Conservation (phyloP, 2,797 vertebrate genomes). For the Selene dorsalis region DNA sequence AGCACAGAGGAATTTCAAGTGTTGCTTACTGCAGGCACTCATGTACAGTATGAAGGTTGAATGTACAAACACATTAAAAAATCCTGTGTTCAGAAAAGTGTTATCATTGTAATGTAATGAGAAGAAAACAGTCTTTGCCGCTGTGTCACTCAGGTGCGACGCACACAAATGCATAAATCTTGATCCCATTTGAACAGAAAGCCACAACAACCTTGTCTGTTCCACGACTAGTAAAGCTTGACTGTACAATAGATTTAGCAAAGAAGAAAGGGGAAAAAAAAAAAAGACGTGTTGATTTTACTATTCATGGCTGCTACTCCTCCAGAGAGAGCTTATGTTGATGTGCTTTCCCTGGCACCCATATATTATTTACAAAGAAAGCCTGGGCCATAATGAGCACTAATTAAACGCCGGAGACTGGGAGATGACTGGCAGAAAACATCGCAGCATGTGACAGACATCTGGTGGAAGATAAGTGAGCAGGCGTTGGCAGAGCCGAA, state of each 20-base stretch:
- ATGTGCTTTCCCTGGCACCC: slow-evolving; percentile 71
- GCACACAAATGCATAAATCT: slow-evolving; percentile 9
- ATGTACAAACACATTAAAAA: slow-evolving; percentile 33
- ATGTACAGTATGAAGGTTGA: slow-evolving; percentile 22
- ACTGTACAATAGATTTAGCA: slow-evolving; percentile 60
- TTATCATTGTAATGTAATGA: slow-evolving; percentile 27
- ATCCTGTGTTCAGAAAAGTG: slow-evolving; percentile 20
- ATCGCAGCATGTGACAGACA: slow-evolving; percentile 79
- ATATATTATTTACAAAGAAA: slow-evolving; percentile 84
- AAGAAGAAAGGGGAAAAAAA: neutral
- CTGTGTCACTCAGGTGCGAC: slow-evolving; percentile 10
- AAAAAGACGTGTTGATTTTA: slow-evolving; percentile 64
- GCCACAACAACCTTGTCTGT: slow-evolving; percentile 35
- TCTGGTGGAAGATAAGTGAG: slow-evolving; percentile 75
- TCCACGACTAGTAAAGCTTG: slow-evolving; percentile 28
- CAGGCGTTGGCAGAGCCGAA: slow-evolving; percentile 45
- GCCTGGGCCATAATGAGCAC: slow-evolving; percentile 78
- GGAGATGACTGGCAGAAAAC: slow-evolving; percentile 82
- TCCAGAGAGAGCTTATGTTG: slow-evolving; percentile 74
- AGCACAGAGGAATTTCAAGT: slow-evolving; percentile 7
- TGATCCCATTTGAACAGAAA: slow-evolving; percentile 6
- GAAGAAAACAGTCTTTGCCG: slow-evolving; percentile 8
- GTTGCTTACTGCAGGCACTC: slow-evolving; percentile 19
- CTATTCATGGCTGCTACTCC: slow-evolving; percentile 64
- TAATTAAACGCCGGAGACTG: slow-evolving; percentile 82